Percentiles rank a stretch among this genome's conserved stretches.
phyloP scores from a whole-genome alignment of 2,888 invertebrate species.

The Macaria notata region DNA sequence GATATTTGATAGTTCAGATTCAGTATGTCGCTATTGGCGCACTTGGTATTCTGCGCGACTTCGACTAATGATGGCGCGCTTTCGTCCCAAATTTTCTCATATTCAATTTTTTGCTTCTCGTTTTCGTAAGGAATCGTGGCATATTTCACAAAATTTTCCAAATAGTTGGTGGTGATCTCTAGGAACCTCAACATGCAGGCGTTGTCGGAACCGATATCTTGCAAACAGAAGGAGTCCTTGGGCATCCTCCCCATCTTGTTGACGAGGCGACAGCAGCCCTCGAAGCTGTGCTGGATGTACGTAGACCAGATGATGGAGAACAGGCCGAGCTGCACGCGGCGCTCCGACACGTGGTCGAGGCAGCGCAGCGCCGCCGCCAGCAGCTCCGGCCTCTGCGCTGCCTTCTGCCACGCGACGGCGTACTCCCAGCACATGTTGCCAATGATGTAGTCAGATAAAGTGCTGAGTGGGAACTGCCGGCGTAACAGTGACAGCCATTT shows the following conservation, averaged over 20 bases:
- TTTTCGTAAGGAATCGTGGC: conserved; percentile 59
- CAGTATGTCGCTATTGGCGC: conserved; percentile 88
- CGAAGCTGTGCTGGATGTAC: conserved; percentile 91
- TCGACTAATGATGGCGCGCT: conserved; percentile 87
- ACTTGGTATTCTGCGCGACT: conserved; percentile 89
- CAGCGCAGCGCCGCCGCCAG: conserved; percentile 88
- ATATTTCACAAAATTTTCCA: conserved; percentile 70
- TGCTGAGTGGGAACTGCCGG: conserved; percentile 92
- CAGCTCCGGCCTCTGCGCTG: conserved; percentile 84
- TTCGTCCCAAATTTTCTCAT: conserved; percentile 87
- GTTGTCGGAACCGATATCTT: conserved; percentile 88
- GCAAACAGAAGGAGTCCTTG: conserved; percentile 91
- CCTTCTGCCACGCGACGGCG: conserved; percentile 92
- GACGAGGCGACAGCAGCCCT: conserved; percentile 87
- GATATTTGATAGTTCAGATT: conserved; percentile 91
- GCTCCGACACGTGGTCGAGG: conserved; percentile 84
- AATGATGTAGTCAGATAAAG: conserved; percentile 89
- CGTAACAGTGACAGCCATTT: conserved; percentile 85
- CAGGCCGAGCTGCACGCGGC: conserved; percentile 88
- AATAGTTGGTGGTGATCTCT: conserved; percentile 69
- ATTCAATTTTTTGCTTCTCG: conserved; percentile 68
- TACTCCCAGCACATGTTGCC: conserved; percentile 97
- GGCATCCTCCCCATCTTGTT: conserved; percentile 93
- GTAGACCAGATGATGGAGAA: conserved; percentile 94
- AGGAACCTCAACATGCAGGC: conserved; percentile 80